Evolutionary conservation across 2,888 invertebrate species (phyloP), one percentile per base, ranked within the genome.

Genomic region (Matsumyia berberina): DNA sequence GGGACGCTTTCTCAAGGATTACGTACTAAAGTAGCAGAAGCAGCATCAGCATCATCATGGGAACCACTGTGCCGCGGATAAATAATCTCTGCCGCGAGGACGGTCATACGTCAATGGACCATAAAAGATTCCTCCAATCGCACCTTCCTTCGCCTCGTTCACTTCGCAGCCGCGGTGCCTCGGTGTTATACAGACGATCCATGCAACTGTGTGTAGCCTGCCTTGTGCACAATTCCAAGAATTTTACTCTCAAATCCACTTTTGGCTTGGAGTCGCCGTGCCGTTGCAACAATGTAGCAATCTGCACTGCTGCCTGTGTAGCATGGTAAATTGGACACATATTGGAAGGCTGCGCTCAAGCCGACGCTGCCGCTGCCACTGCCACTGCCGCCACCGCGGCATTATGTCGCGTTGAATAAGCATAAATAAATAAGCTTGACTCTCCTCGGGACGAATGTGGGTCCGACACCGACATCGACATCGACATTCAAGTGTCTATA

Each of bases 101-200:
- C 80, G 85, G 85, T 80, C 80, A 85, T 85, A 85, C 85, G 85
- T 85, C 85, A 85, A 85, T 79, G 85, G 79, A 85, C 85, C 80
- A 80, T 74, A 76, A 79, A 80, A 74, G 80, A 85, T 79, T 79
- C 85, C 55, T 57, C 51, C 74, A 74, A 69, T 76, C 58, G 73
- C 80, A 80, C 64, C 80, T 85, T 74, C 60, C 69, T 58, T 60
- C 33, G 37, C 39, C 33, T 33, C 76, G 31, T 31, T 24, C 11
- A 24, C 31, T 37, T 7, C 31, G 9, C 24, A 12, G 12, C 37
- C 39, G 9, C 7, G 15, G 9, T 33, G n/a, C 8, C 5, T 35
- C 15, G 15, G 15, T 55, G 55, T n/a, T 31, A 5, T 4, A 29
- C 12, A 51, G 51, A 33, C 19, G 4, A 12, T 53, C 44, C 55